Conservation (phyloP, 2,888 invertebrate species). For the Timema cristinae region DNA sequence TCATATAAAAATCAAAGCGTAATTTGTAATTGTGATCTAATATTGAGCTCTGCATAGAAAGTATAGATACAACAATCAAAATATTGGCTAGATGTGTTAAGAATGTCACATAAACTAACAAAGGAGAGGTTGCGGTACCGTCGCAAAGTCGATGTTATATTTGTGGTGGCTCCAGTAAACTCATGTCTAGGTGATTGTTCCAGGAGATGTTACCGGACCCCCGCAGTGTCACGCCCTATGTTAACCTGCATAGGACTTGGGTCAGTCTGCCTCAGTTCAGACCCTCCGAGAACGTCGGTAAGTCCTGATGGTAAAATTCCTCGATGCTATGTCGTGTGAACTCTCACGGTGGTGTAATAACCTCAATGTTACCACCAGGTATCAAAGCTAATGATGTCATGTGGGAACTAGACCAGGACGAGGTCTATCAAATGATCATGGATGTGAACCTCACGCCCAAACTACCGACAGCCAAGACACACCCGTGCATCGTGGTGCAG, state of each 20-base stretch:
- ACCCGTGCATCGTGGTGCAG: constrained; percentile 7
- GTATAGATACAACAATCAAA: too few species aligned
- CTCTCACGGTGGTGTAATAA: neutral
- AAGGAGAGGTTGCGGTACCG: too few species aligned
- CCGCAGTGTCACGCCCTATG: neutral
- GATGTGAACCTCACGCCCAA: constrained; percentile 9
- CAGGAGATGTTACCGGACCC: constrained; percentile 8
- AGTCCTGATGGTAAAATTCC: neutral
- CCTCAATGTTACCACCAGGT: neutral
- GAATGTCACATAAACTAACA: too few species aligned
- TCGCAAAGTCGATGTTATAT: too few species aligned
- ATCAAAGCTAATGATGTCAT: neutral
- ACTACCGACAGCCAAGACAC: constrained; percentile 10
- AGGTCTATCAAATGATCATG: neutral
- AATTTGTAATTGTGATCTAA: too few species aligned
- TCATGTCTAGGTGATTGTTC: neutral
- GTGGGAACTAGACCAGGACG: constrained; percentile 5
- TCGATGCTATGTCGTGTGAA: neutral
- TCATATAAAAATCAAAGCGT: too few species aligned
- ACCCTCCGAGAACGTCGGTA: constrained; percentile 3
- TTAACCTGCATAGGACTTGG: neutral
- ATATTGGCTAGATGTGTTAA: too few species aligned
- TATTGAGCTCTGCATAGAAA: too few species aligned
- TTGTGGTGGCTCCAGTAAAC: too few species aligned
- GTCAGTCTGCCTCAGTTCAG: neutral